Evolutionary conservation across 2,797 vertebrate genomes (phyloP).

Genomic region (Melopsittacus undulatus): DNA sequence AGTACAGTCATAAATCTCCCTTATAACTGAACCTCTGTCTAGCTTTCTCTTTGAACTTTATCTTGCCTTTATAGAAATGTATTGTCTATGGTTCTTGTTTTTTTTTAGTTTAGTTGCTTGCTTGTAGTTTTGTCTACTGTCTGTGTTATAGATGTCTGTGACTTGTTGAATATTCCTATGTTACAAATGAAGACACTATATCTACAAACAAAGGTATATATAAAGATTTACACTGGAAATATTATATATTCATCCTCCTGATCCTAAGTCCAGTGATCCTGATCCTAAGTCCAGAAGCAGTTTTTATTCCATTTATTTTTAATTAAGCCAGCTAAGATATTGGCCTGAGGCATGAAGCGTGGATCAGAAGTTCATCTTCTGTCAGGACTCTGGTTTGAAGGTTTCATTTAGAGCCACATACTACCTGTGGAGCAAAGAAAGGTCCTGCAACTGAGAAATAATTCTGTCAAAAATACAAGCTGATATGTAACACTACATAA

Average conservation of each 20-base stretch:
- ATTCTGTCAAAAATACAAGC: background rate
- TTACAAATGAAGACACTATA: background rate
- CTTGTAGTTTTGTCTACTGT: background rate
- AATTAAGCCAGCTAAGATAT: background rate
- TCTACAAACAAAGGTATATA: background rate
- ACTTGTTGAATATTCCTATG: background rate
- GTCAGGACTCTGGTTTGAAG: background rate
- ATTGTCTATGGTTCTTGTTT: background rate
- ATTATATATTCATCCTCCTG: background rate
- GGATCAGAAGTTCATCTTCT: background rate
- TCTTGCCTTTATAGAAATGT: constrained; percentile 15
- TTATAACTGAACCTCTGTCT: constrained; percentile 21
- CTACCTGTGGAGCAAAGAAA: background rate
- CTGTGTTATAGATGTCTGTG: background rate
- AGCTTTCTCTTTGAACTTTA: constrained; percentile 50
- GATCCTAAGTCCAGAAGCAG: background rate
- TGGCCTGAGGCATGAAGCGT: background rate
- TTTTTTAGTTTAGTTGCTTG: background rate
- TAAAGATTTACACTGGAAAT: background rate
- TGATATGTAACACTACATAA: background rate
- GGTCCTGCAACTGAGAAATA: background rate
- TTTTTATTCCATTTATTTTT: background rate
- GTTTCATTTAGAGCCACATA: background rate
- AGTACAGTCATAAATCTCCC: constrained; percentile 35
- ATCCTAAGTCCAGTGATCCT: background rate